phyloP scores from a whole-genome alignment of 2,797 vertebrate species.

The Sandelia bainsii region DNA sequence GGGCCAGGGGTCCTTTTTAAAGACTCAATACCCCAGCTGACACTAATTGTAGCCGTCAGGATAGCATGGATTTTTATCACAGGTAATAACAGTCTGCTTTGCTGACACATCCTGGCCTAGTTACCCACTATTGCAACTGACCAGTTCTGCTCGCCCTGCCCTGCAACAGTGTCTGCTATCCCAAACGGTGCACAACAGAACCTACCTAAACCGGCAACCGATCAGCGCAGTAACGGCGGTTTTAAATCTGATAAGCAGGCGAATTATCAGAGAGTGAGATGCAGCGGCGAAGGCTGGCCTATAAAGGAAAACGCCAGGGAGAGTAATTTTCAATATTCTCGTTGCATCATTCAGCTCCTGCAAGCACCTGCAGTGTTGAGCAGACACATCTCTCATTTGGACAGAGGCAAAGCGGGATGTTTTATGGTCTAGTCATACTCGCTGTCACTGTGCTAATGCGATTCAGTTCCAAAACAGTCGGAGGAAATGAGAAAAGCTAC shows the following conservation, averaged over 20 bases:
- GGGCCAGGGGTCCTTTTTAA: conserved; percentile 86
- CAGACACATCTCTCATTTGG: conserved; percentile 79
- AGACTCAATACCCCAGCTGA: conserved; percentile 87
- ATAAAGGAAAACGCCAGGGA: conserved; percentile 53
- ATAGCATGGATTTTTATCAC: conserved; percentile 87
- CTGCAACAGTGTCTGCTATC: conserved; percentile 19
- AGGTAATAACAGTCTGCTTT: conserved; percentile 86
- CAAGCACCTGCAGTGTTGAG: conserved; percentile 76
- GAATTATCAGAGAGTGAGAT: conserved; percentile 41
- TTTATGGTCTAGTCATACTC: conserved; percentile 76
- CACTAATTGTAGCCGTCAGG: conserved; percentile 87
- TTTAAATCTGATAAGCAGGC: conserved; percentile 55
- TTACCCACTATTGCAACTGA: conserved; percentile 74
- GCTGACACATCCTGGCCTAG: conserved; percentile 80
- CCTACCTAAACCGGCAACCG: conserved; percentile 36
- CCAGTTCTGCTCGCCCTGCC: conserved; percentile 57
- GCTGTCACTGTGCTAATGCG: conserved; percentile 80
- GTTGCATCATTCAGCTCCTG: conserved; percentile 74
- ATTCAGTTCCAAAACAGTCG: conserved; percentile 80
- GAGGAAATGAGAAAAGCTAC: conserved; percentile 79
- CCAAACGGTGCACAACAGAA: conserved; percentile 43
- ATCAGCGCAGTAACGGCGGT: conserved; percentile 23
- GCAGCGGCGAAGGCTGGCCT: conserved; percentile 35
- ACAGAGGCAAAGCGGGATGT: conserved; percentile 77
- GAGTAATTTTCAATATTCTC: conserved; percentile 77